These are phyloP conservation scores for Drosophila meridiana DNA, from an alignment of 2,888 invertebrate species.

Conservation along the genomic window DNA sequence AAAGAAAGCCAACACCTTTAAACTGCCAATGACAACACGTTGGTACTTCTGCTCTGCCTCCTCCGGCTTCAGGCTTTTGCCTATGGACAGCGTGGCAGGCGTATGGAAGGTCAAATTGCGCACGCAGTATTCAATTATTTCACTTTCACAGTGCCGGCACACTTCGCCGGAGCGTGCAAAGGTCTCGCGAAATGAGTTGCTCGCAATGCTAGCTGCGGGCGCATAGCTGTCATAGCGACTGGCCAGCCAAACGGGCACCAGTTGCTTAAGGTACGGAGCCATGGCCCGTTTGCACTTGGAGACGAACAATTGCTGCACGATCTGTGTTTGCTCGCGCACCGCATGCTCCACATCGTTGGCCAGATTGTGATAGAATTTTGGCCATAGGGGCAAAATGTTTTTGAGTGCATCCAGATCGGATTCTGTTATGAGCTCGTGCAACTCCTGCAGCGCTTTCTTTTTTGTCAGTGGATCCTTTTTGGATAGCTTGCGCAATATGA, in stretches of 20 bases:
- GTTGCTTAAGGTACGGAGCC: conserved; percentile 91
- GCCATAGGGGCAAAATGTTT: conserved; percentile 92
- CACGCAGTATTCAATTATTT: conserved; percentile 90
- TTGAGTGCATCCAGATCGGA: conserved; percentile 89
- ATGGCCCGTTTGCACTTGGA: conserved; percentile 90
- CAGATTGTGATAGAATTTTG: conserved; percentile 90
- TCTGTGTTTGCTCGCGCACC: conserved; percentile 92
- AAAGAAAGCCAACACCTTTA: conserved; percentile 89
- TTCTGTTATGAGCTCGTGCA: conserved; percentile 89
- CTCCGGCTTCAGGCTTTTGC: conserved; percentile 87
- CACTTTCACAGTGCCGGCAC: conserved; percentile 92
- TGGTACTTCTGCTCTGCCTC: conserved; percentile 90
- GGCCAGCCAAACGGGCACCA: conserved; percentile 94
- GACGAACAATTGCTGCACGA: conserved; percentile 90
- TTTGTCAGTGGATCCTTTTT: conserved; percentile 97
- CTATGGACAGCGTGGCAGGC: conserved; percentile 86
- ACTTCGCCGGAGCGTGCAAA: conserved; percentile 94
- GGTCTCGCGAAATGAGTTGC: conserved; percentile 88
- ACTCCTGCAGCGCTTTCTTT: conserved; percentile 92
- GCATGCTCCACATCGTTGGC: conserved; percentile 92
- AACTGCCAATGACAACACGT: conserved; percentile 88
- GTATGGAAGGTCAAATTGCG: conserved; percentile 89
- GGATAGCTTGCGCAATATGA: conserved; percentile 93
- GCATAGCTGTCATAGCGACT: conserved; percentile 94
- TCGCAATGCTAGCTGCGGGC: conserved; percentile 91